Evolutionary conservation across 2,888 invertebrate genomes (phyloP).

Genomic region (Campoletis raptor): DNA sequence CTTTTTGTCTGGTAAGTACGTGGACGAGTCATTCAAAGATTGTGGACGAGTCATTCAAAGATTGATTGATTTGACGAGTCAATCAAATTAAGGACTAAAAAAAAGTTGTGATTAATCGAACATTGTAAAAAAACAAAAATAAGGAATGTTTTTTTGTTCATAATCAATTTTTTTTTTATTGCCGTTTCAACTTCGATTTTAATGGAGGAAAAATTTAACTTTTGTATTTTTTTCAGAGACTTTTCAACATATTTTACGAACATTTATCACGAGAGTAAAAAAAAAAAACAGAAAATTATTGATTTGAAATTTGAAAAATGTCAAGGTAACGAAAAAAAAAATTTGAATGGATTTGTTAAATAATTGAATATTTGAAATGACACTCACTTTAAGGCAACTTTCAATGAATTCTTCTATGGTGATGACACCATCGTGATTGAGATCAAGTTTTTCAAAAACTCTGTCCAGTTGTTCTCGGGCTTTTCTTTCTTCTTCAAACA

Average conservation of each 20-base stretch:
- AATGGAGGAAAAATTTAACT: too few relatives aligned
- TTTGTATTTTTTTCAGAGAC: not conserved
- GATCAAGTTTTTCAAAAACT: slow-evolving; percentile 95
- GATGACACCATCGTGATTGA: slow-evolving; percentile 97
- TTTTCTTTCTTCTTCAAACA: slow-evolving; percentile 93
- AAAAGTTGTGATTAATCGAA: too few relatives aligned
- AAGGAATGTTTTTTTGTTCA: too few relatives aligned
- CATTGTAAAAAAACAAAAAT: too few relatives aligned
- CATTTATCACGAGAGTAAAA: not conserved
- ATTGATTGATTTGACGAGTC: too few relatives aligned
- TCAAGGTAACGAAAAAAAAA: not conserved
- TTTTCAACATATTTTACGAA: not conserved
- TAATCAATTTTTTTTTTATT: too few relatives aligned
- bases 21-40: too few relatives aligned
- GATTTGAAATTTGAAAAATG: not conserved
- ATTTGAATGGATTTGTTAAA: not conserved
- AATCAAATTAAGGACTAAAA: too few relatives aligned
- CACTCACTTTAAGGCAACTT: slow-evolving; percentile 93
- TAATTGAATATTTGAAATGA: not conserved
- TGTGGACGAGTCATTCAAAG: too few relatives aligned
- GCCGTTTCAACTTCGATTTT: too few relatives aligned
- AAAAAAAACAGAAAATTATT: not conserved
- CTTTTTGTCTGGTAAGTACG: too few relatives aligned
- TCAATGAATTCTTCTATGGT: slow-evolving; percentile 98
- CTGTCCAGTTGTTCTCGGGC: slow-evolving; percentile 95